Evolutionary conservation across 1,140 invertebrate genomes (phyloP).

Genomic region (Berghia stephanieae): DNA sequence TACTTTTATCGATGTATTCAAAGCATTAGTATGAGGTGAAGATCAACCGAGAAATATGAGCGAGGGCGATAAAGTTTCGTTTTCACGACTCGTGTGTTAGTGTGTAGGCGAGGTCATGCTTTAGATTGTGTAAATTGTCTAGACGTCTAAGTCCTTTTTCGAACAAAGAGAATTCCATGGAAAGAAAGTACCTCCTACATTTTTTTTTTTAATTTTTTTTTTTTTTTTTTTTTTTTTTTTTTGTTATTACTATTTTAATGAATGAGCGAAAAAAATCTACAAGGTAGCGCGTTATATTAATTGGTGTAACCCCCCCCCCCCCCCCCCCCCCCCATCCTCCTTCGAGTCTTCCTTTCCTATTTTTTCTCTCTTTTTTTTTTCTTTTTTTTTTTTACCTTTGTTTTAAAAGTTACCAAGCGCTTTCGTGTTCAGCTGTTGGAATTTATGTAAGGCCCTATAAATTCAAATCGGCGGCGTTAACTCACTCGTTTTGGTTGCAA

Average conservation of each 20-base stretch:
- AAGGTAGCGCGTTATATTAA: too few relatives aligned
- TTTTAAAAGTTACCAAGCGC: too few relatives aligned
- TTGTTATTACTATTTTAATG: background rate
- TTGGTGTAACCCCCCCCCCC: background rate
- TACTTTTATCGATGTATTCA: too few relatives aligned
- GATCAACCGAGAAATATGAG: background rate
- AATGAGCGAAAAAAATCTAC: too few relatives aligned
- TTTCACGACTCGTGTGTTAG: background rate
- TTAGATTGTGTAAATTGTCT: background rate
- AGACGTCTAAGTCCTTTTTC: background rate
- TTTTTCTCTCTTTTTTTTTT: too few relatives aligned
- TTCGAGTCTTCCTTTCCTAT: background rate
- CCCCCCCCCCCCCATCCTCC: background rate
- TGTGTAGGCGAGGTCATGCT: background rate
- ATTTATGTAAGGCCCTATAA: too few relatives aligned
- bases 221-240: background rate
- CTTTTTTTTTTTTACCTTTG: too few relatives aligned
- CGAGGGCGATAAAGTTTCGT: background rate
- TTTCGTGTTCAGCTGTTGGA: too few relatives aligned
- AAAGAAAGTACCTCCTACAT: background rate
- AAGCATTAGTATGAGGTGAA: background rate
- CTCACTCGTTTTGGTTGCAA: too few relatives aligned
- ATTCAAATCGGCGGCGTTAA: too few relatives aligned
- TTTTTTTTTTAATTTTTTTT: background rate
- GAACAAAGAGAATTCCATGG: background rate